A percentile compares a stretch with the other conserved stretches of the same genome.
Conservation (phyloP, 2,888 invertebrate species). For the Galeruca laticollis region DNA sequence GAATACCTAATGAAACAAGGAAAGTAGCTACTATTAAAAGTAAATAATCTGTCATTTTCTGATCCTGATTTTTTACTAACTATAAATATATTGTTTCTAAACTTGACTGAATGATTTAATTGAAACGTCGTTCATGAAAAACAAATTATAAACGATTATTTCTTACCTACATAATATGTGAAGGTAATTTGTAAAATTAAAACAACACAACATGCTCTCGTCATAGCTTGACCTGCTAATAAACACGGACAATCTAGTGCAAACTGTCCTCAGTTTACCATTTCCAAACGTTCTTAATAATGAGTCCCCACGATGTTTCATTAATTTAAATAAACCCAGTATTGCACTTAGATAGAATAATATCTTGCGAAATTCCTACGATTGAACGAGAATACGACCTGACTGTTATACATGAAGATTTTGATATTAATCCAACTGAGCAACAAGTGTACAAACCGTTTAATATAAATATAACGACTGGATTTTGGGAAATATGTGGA, state of each 20-base stretch:
- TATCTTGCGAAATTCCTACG: slow-evolving; percentile 10
- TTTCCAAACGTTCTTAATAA: slow-evolving; percentile 5
- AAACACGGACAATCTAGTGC: background rate
- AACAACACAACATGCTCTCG: slow-evolving; percentile 4
- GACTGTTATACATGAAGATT: background rate
- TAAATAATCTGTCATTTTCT: too few relatives aligned
- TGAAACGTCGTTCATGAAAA: too few relatives aligned
- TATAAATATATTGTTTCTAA: too few relatives aligned
- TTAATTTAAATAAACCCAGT: background rate
- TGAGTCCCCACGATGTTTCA: background rate
- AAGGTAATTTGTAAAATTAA: slow-evolving; percentile 5
- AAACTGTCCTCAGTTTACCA: slow-evolving; percentile 4
- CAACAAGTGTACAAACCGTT: background rate
- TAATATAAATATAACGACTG: background rate
- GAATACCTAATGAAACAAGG: too few relatives aligned
- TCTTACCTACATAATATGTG: slow-evolving; percentile 7
- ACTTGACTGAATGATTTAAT: too few relatives aligned
- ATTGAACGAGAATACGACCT: background rate
- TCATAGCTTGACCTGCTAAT: slow-evolving; percentile 14
- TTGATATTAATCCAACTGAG: background rate
- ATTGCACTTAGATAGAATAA: background rate
- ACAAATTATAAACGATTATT: background rate
- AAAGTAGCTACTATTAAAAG: too few relatives aligned
- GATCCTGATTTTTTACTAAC: too few relatives aligned
- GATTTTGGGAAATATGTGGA: background rate